Evolutionary conservation across 2,797 vertebrate species (phyloP).

Genomic region (Bufotes viridis): DNA sequence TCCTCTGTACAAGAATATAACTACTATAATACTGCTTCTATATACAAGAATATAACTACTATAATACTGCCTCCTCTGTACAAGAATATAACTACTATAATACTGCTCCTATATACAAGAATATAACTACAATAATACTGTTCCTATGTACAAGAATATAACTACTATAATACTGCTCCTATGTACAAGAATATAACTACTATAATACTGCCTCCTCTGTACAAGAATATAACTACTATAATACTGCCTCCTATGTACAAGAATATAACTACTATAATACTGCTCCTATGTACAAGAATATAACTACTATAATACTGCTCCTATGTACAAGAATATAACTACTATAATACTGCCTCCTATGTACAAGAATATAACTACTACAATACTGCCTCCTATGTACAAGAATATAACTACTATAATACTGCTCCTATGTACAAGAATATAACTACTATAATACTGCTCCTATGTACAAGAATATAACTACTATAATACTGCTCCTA

Average conservation of each 20-base stretch:
- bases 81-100: not conserved
- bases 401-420: slow-evolving; percentile 13
- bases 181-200: slow-evolving; percentile 10
- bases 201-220: not conserved
- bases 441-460: slow-evolving; percentile 19
- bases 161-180: not conserved
- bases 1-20: no score
- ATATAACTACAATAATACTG: no score
- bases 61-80: no score
- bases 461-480: slow-evolving; percentile 12
- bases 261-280: no score
- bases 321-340: slow-evolving; percentile 5
- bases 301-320: slow-evolving; percentile 3
- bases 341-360: slow-evolving; percentile 1
- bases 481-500: slow-evolving; percentile 15
- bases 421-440: slow-evolving; percentile 6
- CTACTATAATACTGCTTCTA: no score
- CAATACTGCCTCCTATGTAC: slow-evolving; percentile 1
- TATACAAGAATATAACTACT: no score
- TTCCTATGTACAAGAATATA: not conserved
- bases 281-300: not conserved
- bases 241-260: no score
- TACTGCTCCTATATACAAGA: not conserved
- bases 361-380: slow-evolving; percentile 7
- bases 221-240: no score